A percentile compares a stretch with the other conserved stretches of the same genome.
phyloP scores from a whole-genome alignment of 1,140 invertebrate species.

The Adelges cooleyi region DNA sequence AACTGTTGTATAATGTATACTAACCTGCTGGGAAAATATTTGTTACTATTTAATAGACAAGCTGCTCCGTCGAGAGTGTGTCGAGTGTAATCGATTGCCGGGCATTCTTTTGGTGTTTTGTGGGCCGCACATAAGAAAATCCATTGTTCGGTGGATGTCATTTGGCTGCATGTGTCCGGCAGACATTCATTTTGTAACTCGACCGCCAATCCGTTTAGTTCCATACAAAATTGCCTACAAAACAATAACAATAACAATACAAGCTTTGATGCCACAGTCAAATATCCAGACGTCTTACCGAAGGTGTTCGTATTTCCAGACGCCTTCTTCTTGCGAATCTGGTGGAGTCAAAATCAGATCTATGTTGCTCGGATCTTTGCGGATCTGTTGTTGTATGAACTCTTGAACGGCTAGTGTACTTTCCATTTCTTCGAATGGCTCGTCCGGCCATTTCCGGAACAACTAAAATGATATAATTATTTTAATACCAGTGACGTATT shows the following conservation, averaged over 20 bases:
- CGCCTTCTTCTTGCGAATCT: conserved; percentile 94
- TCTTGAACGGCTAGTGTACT: conserved; percentile 96
- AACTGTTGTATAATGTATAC: too few relatives aligned
- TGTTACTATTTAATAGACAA: conserved; percentile 96
- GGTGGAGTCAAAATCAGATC: conserved; percentile 92
- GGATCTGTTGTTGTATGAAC: conserved; percentile 96
- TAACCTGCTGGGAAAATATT: conserved; percentile 98
- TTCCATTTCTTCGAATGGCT: conserved; percentile 99
- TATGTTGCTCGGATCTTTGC: conserved; percentile 82
- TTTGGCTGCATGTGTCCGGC: conserved; percentile 93
- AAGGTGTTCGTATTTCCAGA: conserved; percentile 99
- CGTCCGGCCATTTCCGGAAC: conserved; percentile 95
- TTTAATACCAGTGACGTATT: not conserved
- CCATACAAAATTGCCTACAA: conserved; percentile 94
- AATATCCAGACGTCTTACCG: conserved; percentile 42
- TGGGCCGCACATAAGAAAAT: conserved; percentile 99
- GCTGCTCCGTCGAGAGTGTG: conserved; percentile 99
- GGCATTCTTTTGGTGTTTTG: conserved; percentile 99
- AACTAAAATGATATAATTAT: not conserved
- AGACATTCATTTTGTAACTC: conserved; percentile 87
- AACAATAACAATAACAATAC: conserved; percentile 31
- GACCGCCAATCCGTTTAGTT: conserved; percentile 93
- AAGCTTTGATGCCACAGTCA: too few relatives aligned
- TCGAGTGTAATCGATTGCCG: conserved; percentile 97
- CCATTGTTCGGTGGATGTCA: conserved; percentile 99